phyloP scores from a whole-genome alignment of 2,888 invertebrate genomes.

The Odontocolon sp. region DNA sequence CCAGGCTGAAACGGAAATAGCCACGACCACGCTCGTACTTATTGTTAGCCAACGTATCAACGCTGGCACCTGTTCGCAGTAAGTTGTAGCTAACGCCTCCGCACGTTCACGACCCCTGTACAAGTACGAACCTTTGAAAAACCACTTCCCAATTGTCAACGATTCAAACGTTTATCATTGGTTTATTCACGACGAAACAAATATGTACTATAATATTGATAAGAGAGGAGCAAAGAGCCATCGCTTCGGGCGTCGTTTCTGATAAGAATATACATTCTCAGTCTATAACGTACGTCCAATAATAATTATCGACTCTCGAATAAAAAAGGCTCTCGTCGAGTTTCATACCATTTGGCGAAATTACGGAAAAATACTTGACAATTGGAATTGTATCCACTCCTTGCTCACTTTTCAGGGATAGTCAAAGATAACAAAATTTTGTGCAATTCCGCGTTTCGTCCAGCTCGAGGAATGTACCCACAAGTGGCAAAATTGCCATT shows the following conservation, averaged over 20 bases:
- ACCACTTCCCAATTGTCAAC: too few species aligned
- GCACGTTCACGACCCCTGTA: slow-evolving; percentile 31
- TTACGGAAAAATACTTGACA: too few species aligned
- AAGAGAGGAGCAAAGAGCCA: slow-evolving; percentile 59
- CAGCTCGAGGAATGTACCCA: neutral
- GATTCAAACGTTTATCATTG: neutral
- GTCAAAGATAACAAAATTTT: too few species aligned
- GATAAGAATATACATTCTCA: slow-evolving; percentile 42
- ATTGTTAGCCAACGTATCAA: slow-evolving; percentile 59
- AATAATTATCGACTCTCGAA: too few species aligned
- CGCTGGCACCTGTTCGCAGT: slow-evolving; percentile 64
- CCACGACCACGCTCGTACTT: slow-evolving; percentile 53
- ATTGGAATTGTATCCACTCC: too few species aligned
- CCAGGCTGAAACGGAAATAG: slow-evolving; percentile 57
- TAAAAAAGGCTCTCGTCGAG: too few species aligned
- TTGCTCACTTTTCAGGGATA: too few species aligned
- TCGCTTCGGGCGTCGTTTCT: slow-evolving; percentile 32
- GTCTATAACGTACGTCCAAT: too few species aligned
- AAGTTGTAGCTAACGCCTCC: slow-evolving; percentile 61
- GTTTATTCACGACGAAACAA: neutral
- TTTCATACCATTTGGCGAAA: too few species aligned
- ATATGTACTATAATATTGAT: slow-evolving; percentile 40
- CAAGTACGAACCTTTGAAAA: slow-evolving; percentile 2
- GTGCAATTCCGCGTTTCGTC: too few species aligned
- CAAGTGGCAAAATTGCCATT: neutral